Evolutionary conservation across 2,113 vertebrate genomes (phyloP), one percentile per base, ranked within the genome.

Genomic region (Notarius quadriscutis): DNA sequence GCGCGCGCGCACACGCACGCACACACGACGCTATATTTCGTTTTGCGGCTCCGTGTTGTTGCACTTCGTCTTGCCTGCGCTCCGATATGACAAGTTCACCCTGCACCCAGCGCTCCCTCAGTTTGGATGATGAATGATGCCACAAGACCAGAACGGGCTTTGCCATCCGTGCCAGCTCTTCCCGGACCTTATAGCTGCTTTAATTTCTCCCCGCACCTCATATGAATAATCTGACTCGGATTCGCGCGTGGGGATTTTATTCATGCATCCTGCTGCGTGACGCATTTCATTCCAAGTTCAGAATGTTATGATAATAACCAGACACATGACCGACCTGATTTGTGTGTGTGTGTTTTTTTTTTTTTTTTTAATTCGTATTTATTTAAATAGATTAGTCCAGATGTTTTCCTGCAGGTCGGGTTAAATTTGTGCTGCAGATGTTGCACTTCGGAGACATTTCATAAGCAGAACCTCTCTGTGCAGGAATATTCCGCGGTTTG

Each of bases 11-110:
- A 41, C 41, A 41, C 41, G 3, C 41, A 34, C 34, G 3, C 41
- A 41, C 41, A 41, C 41, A 41, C 41, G 41, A 41, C 3, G 41
- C 3, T 41, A 2, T 41, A 41, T 20, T 74, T 74, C 8, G 4
- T 74, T 65, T 1, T 22, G 34, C 71, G 34, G 71, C 9, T 74
- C 71, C 20, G 78, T 10, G 27, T 34, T 60, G 27, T 17, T 41
- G 41, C 41, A 3, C 34, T 41, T 41, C 34, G 34, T 0, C 78
- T 58, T 27, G 55, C 79, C 57, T 62, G 79, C 79, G 57, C 57
- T 81, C 79, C 79, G 34, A 25, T 22, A 62, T 62, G 79, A 81
- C 79, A 81, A 81, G 79, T 81, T 81, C 57, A 57, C 58, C 55
- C 6, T 30, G 27, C 41, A 41, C 7, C 53, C 72, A 60, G 57